phyloP scores from a whole-genome alignment of 1,140 invertebrate genomes.

The Brachystomella parvula region DNA sequence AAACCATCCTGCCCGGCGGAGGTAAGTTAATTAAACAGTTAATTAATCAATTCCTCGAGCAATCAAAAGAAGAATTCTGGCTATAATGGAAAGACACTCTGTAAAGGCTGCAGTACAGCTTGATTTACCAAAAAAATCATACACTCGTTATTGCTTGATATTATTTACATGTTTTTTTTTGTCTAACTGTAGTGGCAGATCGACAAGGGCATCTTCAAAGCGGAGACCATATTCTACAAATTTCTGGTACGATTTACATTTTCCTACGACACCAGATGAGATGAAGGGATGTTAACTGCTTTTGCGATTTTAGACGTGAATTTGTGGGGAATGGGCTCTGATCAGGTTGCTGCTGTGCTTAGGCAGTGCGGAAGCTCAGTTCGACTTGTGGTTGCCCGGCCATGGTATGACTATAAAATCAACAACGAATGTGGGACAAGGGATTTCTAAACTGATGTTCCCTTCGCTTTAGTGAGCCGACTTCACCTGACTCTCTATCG shows the following conservation, averaged over 20 bases:
- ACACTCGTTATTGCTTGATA: not conserved
- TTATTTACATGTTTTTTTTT: not conserved
- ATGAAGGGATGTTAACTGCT: not conserved
- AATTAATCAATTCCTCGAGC: too few relatives aligned
- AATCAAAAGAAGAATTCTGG: too few relatives aligned
- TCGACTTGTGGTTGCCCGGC: slow-evolving; percentile 78
- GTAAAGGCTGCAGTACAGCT: too few relatives aligned
- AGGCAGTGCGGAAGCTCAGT: slow-evolving; percentile 77
- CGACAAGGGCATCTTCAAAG: slow-evolving; percentile 77
- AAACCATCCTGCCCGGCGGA: slow-evolving; percentile 81
- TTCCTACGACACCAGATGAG: not conserved
- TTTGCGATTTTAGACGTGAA: slow-evolving; percentile 64
- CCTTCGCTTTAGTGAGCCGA: slow-evolving; percentile 54
- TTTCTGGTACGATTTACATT: slow-evolving; percentile 41
- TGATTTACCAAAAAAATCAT: too few relatives aligned
- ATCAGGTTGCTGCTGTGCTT: slow-evolving; percentile 85
- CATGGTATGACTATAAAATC: slow-evolving; percentile 42
- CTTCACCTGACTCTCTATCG: slow-evolving; percentile 58
- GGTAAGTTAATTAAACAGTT: too few relatives aligned
- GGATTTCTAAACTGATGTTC: too few relatives aligned
- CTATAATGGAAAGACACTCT: too few relatives aligned
- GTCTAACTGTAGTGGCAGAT: slow-evolving; percentile 60
- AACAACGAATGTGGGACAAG: too few relatives aligned
- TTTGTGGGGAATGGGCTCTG: slow-evolving; percentile 80
- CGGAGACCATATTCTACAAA: slow-evolving; percentile 90